Base-by-base conservation (phyloP, 1,140 invertebrate species). In the Caenorhabditis tropicalis region DNA sequence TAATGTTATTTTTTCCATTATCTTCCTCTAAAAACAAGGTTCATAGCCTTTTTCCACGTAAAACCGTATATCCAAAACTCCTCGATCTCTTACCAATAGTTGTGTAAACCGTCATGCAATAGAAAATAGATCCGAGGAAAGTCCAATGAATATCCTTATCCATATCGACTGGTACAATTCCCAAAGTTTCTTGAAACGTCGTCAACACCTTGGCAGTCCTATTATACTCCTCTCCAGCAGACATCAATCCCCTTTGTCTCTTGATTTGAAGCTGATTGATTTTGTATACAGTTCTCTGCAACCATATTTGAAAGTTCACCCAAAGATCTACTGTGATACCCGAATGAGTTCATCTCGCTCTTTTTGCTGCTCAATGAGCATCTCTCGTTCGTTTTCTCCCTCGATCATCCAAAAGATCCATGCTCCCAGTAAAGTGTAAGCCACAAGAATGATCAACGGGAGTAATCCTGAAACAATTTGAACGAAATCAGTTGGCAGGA, bases 51-150 rank as follows among this genome's bases (percentile, higher is more conserved):
- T n/a, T n/a, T n/a, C n/a, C n/a, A n/a, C n/a, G n/a, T n/a, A n/a
- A n/a, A n/a, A n/a, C n/a, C n/a, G n/a, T n/a, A n/a, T n/a, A n/a
- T 27, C 6, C 51, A 56, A 21, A 6, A 27, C 6, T 27, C 7
- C 27, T 0, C 15, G 7, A 10, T 27, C 15, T 70, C 84, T 84
- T 43, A 84, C 87, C 87, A n/a, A 88, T 88, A 16, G 87, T 88
- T 12, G 87, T 88, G 56, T 86, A 88, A 5, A 88, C 87, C 5
- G 87, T 88, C 19, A 86, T 81, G 39, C 86, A 88, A 49, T 84
- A 88, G 81, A 88, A 88, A 48, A 88, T 86, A 2, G 87, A 74
- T 43, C 87, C 87, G 46, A 81, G 84, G 53, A 88, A 86, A 10
- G 87, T 86, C 87, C 87, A 88, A 46, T 83, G 49, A 51, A 33